Percentiles rank a stretch among this genome's conserved stretches.
Evolutionary conservation across 2,888 invertebrate species (phyloP).

Genomic region (Julus scandinavius): DNA sequence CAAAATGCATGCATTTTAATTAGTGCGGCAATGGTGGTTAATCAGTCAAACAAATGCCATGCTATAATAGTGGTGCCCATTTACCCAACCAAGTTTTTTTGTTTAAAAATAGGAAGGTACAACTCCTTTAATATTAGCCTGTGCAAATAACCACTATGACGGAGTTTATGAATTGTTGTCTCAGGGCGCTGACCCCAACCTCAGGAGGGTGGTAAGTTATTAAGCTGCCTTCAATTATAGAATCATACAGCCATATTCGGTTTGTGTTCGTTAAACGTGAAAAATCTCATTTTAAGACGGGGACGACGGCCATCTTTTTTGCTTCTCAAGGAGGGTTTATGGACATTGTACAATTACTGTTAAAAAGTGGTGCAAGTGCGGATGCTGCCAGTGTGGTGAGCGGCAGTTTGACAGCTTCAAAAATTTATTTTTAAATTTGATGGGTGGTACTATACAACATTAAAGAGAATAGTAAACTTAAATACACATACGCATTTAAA

Average conservation of each 20-base stretch:
- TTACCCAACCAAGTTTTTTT: neutral
- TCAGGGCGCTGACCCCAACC: constrained; percentile 90
- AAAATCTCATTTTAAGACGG: constrained; percentile 74
- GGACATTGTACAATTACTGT: constrained; percentile 80
- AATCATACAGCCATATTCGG: neutral
- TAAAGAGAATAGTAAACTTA: too few relatives aligned
- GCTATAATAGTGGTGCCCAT: neutral
- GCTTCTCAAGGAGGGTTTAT: constrained; percentile 92
- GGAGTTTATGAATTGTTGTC: constrained; percentile 87
- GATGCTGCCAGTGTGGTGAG: constrained; percentile 67
- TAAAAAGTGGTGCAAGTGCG: constrained; percentile 75
- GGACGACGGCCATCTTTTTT: constrained; percentile 92
- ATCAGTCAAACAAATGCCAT: neutral
- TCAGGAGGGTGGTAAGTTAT: constrained; percentile 74
- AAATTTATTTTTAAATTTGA: too few relatives aligned
- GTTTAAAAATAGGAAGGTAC: constrained; percentile 85
- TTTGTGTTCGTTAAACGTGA: neutral
- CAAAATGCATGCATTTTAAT: neutral
- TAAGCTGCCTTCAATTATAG: neutral
- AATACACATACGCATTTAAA: too few relatives aligned
- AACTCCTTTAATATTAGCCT: constrained; percentile 89
- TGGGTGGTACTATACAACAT: neutral
- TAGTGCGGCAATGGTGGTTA: neutral
- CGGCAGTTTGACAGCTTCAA: too few relatives aligned
- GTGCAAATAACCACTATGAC: constrained; percentile 88